phyloP scores from a whole-genome alignment of 2,113 vertebrate genomes.

The Okapia johnstoni region DNA sequence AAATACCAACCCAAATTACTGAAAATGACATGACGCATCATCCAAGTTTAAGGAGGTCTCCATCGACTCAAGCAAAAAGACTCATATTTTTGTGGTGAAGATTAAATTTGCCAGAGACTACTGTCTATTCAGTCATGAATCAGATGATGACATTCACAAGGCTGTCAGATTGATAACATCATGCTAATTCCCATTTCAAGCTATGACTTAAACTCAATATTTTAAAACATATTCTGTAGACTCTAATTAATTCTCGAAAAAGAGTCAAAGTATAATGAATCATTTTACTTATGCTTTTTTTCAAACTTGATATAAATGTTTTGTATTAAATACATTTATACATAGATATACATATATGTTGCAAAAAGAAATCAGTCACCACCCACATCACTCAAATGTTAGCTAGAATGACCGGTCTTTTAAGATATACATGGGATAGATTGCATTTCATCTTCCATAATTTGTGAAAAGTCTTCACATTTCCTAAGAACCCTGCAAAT shows the following conservation, averaged over 20 bases:
- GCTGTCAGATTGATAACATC: background rate
- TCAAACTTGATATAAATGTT: background rate
- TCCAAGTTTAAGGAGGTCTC: conserved; percentile 3
- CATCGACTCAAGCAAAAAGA: background rate
- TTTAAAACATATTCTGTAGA: background rate
- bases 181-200: conserved; percentile 2
- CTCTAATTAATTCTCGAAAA: background rate
- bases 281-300: background rate
- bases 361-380: background rate
- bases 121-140: conserved; percentile 24
- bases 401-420: background rate
- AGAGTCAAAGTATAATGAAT: background rate
- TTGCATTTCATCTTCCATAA: background rate
- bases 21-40: conserved; percentile 21
- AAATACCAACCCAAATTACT: conserved; percentile 43
- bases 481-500: background rate
- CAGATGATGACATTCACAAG: background rate
- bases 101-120: conserved; percentile 17
- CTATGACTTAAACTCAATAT: background rate
- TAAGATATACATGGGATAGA: background rate
- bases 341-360: background rate
- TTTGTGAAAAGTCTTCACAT: background rate
- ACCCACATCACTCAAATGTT: too few relatives aligned
- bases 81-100: background rate
- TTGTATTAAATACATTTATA: background rate